A percentile compares a stretch with the other conserved stretches of the same genome.
These are phyloP conservation scores for Elephas maximus DNA, from an alignment of 2,113 vertebrate genomes.

Conservation along the genomic window DNA sequence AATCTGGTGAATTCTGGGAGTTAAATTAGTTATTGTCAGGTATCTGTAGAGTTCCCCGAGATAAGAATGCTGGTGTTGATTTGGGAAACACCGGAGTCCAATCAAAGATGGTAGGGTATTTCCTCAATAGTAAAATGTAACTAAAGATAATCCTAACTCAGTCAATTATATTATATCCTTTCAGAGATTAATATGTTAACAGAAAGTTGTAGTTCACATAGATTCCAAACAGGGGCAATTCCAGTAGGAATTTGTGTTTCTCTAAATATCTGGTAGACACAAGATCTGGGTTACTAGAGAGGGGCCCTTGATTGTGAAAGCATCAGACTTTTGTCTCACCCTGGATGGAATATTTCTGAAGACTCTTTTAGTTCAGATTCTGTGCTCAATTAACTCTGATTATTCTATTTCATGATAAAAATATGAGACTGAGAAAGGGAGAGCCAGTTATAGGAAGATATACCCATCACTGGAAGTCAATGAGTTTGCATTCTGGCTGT, in stretches of 20 bases:
- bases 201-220: neutral
- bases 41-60: neutral
- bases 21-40: neutral
- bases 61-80: neutral
- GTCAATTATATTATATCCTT: neutral
- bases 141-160: conserved; percentile 1
- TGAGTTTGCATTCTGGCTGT: neutral
- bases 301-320: neutral
- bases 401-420: conserved; percentile 12
- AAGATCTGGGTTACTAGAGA: neutral
- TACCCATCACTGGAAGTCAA: neutral
- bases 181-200: conserved; percentile 9
- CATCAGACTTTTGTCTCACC: neutral
- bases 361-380: neutral
- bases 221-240: neutral
- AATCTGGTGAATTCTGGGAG: neutral
- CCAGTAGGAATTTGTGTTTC: neutral
- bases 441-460: neutral
- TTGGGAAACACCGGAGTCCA: neutral
- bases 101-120: neutral
- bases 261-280: neutral
- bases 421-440: neutral
- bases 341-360: neutral
- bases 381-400: neutral
- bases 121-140: conserved; percentile 9